phyloP scores from a whole-genome alignment of 2,888 invertebrate genomes.

The Dascillus cervinus region DNA sequence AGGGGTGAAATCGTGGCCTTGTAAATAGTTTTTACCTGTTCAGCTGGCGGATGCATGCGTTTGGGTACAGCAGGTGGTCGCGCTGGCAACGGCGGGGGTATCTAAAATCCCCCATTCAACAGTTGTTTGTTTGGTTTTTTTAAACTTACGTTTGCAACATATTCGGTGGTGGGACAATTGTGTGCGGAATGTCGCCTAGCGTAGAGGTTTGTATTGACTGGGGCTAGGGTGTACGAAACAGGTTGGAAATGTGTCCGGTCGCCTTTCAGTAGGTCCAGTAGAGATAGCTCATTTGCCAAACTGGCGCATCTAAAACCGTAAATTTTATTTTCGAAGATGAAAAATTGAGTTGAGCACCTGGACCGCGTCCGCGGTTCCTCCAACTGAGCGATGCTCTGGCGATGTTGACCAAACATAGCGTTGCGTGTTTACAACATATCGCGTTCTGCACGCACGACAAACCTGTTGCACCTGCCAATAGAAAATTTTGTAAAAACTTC shows the following conservation, averaged over 20 bases:
- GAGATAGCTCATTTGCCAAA: conserved; percentile 31
- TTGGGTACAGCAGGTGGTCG: conserved; percentile 47
- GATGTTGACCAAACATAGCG: conserved; percentile 33
- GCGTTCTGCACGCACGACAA: conserved; percentile 22
- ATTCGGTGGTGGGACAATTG: conserved; percentile 32
- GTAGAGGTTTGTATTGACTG: conserved; percentile 37
- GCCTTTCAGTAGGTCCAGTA: conserved; percentile 33
- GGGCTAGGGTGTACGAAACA: conserved; percentile 34
- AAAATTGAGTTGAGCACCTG: conserved; percentile 23
- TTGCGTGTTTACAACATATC: conserved; percentile 26
- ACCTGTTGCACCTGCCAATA: conserved; percentile 29
- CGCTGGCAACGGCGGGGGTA: conserved; percentile 42
- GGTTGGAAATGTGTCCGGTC: conserved; percentile 30
- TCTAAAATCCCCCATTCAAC: conserved; percentile 17
- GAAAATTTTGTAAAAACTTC: neutral
- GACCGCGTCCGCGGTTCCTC: conserved; percentile 31
- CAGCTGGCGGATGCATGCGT: conserved; percentile 36
- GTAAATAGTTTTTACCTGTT: conserved; percentile 38
- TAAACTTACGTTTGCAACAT: neutral
- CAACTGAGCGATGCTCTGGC: conserved; percentile 29
- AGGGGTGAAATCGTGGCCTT: conserved; percentile 39
- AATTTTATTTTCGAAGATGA: neutral
- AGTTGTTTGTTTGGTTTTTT: neutral
- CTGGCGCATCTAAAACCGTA: conserved; percentile 32
- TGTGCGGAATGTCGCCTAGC: conserved; percentile 40